Evolutionary conservation across 2,888 invertebrate species (phyloP), one percentile per base, ranked within the genome.

Genomic region (Heliconius charithonia): DNA sequence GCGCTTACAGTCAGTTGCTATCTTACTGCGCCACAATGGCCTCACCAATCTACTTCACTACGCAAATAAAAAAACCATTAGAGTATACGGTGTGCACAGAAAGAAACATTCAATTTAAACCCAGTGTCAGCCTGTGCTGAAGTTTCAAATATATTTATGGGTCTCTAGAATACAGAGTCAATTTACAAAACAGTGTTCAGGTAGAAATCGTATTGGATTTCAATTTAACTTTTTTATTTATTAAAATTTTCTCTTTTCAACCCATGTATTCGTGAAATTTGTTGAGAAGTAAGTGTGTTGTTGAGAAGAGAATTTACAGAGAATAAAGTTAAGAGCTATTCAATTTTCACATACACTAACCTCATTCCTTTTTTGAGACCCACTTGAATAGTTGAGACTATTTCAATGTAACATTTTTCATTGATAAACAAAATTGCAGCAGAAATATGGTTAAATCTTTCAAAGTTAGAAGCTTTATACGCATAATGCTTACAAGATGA

Each of bases 61-160:
- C 10, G 45, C 27, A 27, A 41, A 16, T 41, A 63, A 27, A 65
- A 65, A 63, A 6, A 29, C 74, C 29, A 56, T 56, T 12, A 63
- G 19, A 63, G 0, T 10, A 25, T 62, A n/a, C 27, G 19, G 27
- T 63, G 19, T 63, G 37, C 45, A 29, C n/a, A 41, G 63, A 32
- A 72, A 37, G 62, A 63, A 70, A 63, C 56, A 65, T 41, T 41
- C 27, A 66, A 77, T 73, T 37, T 77, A 66, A 27, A 67, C 4
- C 37, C 32, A 72, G 63, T 27, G 73, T 41, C 27, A 72, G 32
- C 76, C 45, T 27, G 66, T 37, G n/a, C 65, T 63, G 65, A 73
- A 72, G 27, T 66, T 66, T 10, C 71, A 77, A 62, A 73, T 67
- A 73, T 77, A 77, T 77, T 77, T 73, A 77, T 72, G 65, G 37